phyloP scores from a whole-genome alignment of 2,888 invertebrate species.

The Amblyjoppa proteus region DNA sequence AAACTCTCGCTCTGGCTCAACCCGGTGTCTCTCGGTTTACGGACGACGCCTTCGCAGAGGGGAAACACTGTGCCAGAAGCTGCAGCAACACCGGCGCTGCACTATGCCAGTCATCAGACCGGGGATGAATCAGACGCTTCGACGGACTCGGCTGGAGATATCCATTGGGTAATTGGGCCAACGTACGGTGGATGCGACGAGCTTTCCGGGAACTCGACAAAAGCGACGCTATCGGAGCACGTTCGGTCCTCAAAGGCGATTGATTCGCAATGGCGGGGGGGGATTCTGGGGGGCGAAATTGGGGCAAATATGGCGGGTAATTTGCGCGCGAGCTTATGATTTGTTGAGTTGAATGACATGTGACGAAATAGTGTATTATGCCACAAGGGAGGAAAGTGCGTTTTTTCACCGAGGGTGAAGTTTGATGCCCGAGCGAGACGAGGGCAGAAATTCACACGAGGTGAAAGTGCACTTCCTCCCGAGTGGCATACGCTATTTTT shows the following conservation, averaged over 20 bases:
- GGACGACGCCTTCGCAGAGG: constrained; percentile 21
- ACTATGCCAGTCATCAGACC: constrained; percentile 52
- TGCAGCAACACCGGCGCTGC: neutral
- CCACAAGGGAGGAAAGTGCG: too few species aligned
- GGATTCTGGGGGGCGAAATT: too few species aligned
- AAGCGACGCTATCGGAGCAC: neutral
- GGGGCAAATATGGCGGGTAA: too few species aligned
- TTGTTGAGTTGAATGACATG: too few species aligned
- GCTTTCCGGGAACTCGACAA: neutral
- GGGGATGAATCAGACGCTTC: constrained; percentile 61
- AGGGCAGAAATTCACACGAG: too few species aligned
- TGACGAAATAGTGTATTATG: too few species aligned
- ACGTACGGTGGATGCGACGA: neutral
- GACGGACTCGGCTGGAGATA: constrained; percentile 44
- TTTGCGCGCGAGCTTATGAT: too few species aligned
- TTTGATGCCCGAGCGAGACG: too few species aligned
- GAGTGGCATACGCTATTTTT: too few species aligned
- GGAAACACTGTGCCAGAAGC: constrained; percentile 49
- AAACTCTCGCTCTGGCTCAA: neutral
- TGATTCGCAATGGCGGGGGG: neutral
- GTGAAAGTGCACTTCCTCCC: too few species aligned
- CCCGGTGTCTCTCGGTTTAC: constrained; percentile 41
- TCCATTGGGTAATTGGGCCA: constrained; percentile 52
- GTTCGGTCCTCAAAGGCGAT: neutral
- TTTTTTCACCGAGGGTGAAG: too few species aligned